A percentile compares a stretch with the other conserved stretches of the same genome.
Evolutionary conservation across 1,140 invertebrate genomes (phyloP).

Genomic region (Drosophila elegans): DNA sequence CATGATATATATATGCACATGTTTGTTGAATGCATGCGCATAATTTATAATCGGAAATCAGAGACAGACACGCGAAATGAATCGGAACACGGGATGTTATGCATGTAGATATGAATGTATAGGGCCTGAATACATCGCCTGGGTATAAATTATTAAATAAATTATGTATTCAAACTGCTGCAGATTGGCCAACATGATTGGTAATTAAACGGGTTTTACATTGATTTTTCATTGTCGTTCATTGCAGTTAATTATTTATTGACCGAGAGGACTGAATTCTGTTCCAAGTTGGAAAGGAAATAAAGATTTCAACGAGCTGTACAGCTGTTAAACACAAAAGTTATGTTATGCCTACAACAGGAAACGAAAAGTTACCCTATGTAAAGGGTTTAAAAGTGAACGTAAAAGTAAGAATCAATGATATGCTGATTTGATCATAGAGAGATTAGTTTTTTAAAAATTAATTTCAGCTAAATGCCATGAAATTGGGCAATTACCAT

Average conservation of each 20-base stretch:
- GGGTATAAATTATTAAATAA: conserved; percentile 49
- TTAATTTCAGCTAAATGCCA: too few relatives aligned
- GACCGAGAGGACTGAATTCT: not conserved
- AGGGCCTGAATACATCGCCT: conserved; percentile 26
- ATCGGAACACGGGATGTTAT: conserved; percentile 39
- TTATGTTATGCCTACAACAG: not conserved
- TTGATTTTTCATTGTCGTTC: conserved; percentile 35
- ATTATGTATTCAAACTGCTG: conserved; percentile 53
- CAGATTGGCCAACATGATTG: conserved; percentile 39
- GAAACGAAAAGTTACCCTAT: too few relatives aligned
- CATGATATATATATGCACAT: conserved; percentile 15
- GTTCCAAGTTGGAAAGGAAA: conserved; percentile 4
- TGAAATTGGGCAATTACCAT: too few relatives aligned
- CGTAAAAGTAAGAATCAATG: too few relatives aligned
- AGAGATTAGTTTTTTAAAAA: too few relatives aligned
- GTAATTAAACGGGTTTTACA: conserved; percentile 38
- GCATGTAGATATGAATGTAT: conserved; percentile 22
- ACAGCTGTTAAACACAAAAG: not conserved
- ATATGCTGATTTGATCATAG: too few relatives aligned
- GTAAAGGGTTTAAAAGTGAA: too few relatives aligned
- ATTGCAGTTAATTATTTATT: conserved; percentile 47
- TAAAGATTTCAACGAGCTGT: not conserved
- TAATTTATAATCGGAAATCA: conserved; percentile 44
- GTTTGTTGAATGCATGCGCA: conserved; percentile 35
- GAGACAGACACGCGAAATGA: conserved; percentile 46